Conservation (phyloP, 1,140 invertebrate genomes). For the Calycopis cecrops region DNA sequence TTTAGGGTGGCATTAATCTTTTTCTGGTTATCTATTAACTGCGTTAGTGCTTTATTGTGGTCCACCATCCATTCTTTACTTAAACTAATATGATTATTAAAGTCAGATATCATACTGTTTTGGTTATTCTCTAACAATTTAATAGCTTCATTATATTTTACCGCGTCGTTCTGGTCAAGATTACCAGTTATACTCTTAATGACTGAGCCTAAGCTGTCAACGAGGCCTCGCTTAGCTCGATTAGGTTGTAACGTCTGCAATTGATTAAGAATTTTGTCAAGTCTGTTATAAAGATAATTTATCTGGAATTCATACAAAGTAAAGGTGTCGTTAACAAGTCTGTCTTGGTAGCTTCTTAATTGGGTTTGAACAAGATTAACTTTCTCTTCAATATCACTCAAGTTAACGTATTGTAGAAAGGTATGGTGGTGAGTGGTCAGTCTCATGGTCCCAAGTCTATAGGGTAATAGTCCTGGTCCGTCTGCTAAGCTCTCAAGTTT, state of each 20-base stretch:
- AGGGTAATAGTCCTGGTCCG: neutral
- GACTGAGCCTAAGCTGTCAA: constrained; percentile 30
- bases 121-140: constrained; percentile 22
- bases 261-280: constrained; percentile 23
- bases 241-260: constrained; percentile 25
- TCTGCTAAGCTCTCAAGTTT: neutral
- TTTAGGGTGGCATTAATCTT: constrained; percentile 28
- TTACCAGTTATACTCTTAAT: constrained; percentile 35
- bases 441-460: neutral
- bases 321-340: constrained; percentile 27
- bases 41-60: too few species aligned
- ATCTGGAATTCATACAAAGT: constrained; percentile 28
- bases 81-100: constrained; percentile 29
- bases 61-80: too few species aligned
- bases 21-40: constrained; percentile 30
- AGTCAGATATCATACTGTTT: constrained; percentile 17
- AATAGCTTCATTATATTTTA: constrained; percentile 27
- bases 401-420: neutral
- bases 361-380: constrained; percentile 18
- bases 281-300: constrained; percentile 23
- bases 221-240: constrained; percentile 29
- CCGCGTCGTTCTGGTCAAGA: constrained; percentile 32
- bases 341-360: constrained; percentile 9
- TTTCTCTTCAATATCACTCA: constrained; percentile 10
- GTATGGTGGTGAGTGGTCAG: neutral